Conservation (phyloP, 2,113 vertebrate genomes). For the Cyanoderma ruficeps region DNA sequence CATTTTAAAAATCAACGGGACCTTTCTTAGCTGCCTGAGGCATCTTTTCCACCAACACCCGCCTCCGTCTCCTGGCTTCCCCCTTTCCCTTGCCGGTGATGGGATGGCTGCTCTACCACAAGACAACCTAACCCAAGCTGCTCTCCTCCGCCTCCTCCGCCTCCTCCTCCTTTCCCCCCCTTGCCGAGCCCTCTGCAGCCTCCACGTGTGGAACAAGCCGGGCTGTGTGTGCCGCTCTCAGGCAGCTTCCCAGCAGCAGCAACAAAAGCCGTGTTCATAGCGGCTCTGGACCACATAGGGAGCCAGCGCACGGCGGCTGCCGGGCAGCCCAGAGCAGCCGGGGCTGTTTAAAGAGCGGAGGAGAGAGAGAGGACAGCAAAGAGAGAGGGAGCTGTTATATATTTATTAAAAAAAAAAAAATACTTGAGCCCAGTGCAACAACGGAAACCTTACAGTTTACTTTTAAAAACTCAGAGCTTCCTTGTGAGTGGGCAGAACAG, state of each 20-base stretch:
- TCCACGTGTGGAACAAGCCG: constrained; percentile 61
- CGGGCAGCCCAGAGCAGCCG: constrained; percentile 55
- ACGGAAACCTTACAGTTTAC: constrained; percentile 80
- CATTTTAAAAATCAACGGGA: constrained; percentile 6
- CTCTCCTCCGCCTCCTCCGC: neutral
- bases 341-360: constrained; percentile 57
- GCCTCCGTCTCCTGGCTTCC: neutral
- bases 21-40: constrained; percentile 32
- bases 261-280: constrained; percentile 76
- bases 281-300: constrained; percentile 68
- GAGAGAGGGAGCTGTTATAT: constrained; percentile 66
- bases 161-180: neutral
- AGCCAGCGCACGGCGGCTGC: constrained; percentile 55
- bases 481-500: constrained; percentile 75
- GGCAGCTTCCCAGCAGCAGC: constrained; percentile 66
- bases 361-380: constrained; percentile 39
- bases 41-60: neutral
- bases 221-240: constrained; percentile 64
- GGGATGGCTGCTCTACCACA: neutral
- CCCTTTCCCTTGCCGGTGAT: neutral
- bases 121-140: neutral
- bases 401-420: neutral
- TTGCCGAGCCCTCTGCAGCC: neutral
- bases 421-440: constrained; percentile 75
- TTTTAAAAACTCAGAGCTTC: constrained; percentile 80